Evolutionary conservation across 2,888 invertebrate genomes (phyloP).

Genomic region (Lagria hirta): DNA sequence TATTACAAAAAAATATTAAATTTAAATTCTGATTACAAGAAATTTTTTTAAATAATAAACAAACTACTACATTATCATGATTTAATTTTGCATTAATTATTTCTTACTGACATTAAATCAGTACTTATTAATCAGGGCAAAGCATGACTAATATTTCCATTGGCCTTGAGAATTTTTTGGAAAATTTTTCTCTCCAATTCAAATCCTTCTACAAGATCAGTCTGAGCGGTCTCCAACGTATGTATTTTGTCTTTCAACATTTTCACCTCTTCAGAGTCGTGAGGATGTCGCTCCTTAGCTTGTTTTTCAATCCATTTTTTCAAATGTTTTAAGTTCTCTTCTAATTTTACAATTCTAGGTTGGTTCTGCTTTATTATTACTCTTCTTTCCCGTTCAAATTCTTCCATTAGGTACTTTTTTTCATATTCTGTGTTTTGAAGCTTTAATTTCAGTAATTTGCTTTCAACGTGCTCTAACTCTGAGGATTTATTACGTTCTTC

Average conservation of each 20-base stretch:
- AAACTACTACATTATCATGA: no score
- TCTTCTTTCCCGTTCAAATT: slow-evolving; percentile 17
- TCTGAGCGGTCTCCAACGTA: slow-evolving; percentile 16
- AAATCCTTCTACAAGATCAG: slow-evolving; percentile 15
- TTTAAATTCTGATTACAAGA: no score
- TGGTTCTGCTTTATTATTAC: slow-evolving; percentile 13
- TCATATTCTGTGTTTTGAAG: slow-evolving; percentile 15
- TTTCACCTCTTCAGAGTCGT: slow-evolving; percentile 10
- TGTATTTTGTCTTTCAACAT: slow-evolving; percentile 14
- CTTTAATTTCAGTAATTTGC: slow-evolving; percentile 20
- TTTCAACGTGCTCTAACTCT: slow-evolving; percentile 18
- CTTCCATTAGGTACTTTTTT: slow-evolving; percentile 17
- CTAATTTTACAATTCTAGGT: slow-evolving; percentile 11
- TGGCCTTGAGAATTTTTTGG: slow-evolving; percentile 14
- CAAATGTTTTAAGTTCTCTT: slow-evolving; percentile 17
- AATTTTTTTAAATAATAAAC: no score
- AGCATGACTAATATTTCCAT: no score
- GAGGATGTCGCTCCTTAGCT: slow-evolving; percentile 5
- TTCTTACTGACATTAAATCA: no score
- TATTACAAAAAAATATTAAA: no score
- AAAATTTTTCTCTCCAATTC: slow-evolving; percentile 20
- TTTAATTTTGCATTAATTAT: no score
- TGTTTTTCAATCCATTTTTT: slow-evolving; percentile 23
- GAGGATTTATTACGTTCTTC: slow-evolving; percentile 12
- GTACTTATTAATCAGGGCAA: no score